Evolutionary conservation across 2,113 vertebrate genomes (phyloP).

Genomic region (Chrysemys picta): DNA sequence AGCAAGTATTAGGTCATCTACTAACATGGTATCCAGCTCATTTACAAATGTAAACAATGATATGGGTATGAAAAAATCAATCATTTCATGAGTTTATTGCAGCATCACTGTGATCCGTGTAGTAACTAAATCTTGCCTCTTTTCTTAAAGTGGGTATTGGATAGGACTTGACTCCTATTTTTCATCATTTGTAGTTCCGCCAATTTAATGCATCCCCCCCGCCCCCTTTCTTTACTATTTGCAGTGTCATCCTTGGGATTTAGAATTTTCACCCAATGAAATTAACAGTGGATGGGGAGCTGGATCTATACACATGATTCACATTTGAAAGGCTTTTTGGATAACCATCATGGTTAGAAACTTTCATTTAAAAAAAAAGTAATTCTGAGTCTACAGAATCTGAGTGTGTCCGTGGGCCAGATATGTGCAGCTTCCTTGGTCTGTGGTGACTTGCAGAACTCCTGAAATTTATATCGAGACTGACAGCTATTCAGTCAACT

Average conservation of each 20-base stretch:
- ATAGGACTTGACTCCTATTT: neutral
- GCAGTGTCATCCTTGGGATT: no score
- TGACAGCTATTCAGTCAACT: neutral
- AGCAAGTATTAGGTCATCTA: neutral
- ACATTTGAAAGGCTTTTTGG: neutral
- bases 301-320: neutral
- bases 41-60: neutral
- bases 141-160: neutral
- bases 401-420: neutral
- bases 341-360: neutral
- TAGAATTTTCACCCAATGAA: no score
- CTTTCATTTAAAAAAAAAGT: neutral
- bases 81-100: neutral
- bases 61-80: neutral
- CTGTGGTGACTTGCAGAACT: neutral
- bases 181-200: neutral
- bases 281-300: neutral
- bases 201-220: neutral
- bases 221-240: no score
- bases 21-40: neutral
- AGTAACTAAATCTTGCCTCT: neutral
- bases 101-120: neutral
- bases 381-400: neutral
- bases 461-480: neutral
- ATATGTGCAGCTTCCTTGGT: neutral